Percentiles rank a stretch among this genome's conserved stretches.
Conservation (phyloP, 2,888 invertebrate genomes). For the Orchesellides sinensis region DNA sequence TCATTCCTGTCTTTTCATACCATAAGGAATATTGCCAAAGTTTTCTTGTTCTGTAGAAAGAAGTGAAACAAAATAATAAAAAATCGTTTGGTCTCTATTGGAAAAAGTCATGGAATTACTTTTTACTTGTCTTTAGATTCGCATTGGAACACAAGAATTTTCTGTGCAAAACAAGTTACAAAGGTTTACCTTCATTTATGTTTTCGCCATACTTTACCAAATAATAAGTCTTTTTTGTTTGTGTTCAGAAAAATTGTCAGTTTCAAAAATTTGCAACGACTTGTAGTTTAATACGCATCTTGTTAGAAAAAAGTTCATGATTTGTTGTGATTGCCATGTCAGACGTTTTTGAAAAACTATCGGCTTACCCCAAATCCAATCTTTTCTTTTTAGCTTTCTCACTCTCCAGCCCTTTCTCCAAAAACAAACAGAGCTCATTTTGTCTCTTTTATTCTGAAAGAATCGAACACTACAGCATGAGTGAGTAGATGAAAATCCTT, state of each 20-base stretch:
- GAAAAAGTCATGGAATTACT: not conserved
- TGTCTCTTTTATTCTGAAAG: not conserved
- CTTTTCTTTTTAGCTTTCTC: not conserved
- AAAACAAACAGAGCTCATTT: not conserved
- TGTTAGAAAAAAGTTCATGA: not conserved
- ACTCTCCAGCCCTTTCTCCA: not conserved
- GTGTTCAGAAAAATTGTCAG: too few species aligned
- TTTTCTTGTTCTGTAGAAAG: not conserved
- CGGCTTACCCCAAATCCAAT: not conserved
- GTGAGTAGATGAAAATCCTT: not conserved
- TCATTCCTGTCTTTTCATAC: not conserved
- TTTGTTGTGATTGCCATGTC: constrained; percentile 14
- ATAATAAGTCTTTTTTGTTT: too few species aligned
- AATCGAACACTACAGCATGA: not conserved
- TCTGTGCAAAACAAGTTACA: not conserved
- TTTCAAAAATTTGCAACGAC: constrained; percentile 15
- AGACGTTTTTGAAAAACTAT: not conserved
- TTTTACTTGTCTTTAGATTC: not conserved
- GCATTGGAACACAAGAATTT: not conserved
- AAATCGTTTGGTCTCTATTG: not conserved
- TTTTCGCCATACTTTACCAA: too few species aligned
- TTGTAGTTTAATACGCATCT: not conserved
- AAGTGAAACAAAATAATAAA: too few species aligned
- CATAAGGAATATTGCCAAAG: constrained; percentile 1
- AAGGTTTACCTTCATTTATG: too few species aligned